Evolutionary conservation across 2,113 vertebrate genomes (phyloP), one percentile per base, ranked within the genome.

Genomic region (Vidua macroura): DNA sequence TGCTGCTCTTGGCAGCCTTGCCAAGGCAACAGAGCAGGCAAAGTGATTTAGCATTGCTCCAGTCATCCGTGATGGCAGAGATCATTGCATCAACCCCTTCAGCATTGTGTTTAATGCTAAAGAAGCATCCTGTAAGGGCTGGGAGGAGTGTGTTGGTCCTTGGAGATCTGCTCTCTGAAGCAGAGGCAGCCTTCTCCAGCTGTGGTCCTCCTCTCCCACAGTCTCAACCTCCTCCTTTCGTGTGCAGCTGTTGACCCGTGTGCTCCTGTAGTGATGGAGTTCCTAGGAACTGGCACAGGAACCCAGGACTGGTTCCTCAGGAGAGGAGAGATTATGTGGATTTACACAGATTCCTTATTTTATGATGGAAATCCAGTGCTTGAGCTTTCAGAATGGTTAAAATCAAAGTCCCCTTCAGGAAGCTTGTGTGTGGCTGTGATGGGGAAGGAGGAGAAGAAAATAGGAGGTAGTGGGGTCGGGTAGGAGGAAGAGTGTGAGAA

Each of bases 31-130:
- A 72, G 88, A 93, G 83, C 88, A 80, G 93, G 82, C 90, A 86
- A 84, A 95, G 62, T 13, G 3, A 86, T 96, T 96, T 93, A 90
- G 60, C 83, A 78, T 83, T 7, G 10, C 85, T 96, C 83, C 92
- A 94, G 83, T 88, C 86, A 93, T 90, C 95, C 44, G 23, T 96
- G 92, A 78, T 92, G 76, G 88, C 83, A 95, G 72, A 80, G 79
- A 86, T 96, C 92, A 72, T 96, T 88, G 83, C 73, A 44, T 75
- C 72, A 74, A 83, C 73, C 90, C 68, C 90, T 96, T 70, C n/a
- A 80, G 76, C 73, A 68, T 78, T 25, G 79, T 9, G 15, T 66
- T 93, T 93, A 94, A 83, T 64, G 92, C 90, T 88, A 92, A 93
- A 77, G 81, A 95, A 90, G 83, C 88, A 90, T 78, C 49, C 85